Evolutionary conservation across 2,113 vertebrate species (phyloP).

Genomic region (Mixornis gularis): DNA sequence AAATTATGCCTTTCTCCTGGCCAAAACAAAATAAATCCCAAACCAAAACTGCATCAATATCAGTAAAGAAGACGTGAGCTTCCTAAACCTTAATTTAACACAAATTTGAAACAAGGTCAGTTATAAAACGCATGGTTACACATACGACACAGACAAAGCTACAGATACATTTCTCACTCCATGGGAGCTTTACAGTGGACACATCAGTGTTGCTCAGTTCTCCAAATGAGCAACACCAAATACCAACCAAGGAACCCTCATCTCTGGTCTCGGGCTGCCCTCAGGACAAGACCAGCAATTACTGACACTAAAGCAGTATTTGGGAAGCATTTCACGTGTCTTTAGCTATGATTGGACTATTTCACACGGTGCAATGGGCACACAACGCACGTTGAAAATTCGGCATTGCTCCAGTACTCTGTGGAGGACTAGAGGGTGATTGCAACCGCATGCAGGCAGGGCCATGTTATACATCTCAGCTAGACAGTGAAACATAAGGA

Average conservation of each 20-base stretch:
- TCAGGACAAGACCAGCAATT: background rate
- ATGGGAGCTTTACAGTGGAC: background rate
- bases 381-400: background rate
- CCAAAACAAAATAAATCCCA: background rate
- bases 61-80: background rate
- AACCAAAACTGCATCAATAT: background rate
- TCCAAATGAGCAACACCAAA: background rate
- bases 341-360: background rate
- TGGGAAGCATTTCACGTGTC: background rate
- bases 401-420: background rate
- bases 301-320: background rate
- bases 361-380: background rate
- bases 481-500: slow-evolving; percentile 56
- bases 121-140: background rate
- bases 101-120: background rate
- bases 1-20: background rate
- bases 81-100: background rate
- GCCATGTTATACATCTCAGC: slow-evolving; percentile 39
- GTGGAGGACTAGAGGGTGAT: background rate
- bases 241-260: background rate
- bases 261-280: background rate
- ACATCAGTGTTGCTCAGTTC: background rate
- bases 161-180: background rate
- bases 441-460: background rate
- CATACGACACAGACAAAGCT: background rate